A percentile compares a stretch with the other conserved stretches of the same genome.
Conservation (phyloP, 1,140 invertebrate genomes). For the Formica selysi region DNA sequence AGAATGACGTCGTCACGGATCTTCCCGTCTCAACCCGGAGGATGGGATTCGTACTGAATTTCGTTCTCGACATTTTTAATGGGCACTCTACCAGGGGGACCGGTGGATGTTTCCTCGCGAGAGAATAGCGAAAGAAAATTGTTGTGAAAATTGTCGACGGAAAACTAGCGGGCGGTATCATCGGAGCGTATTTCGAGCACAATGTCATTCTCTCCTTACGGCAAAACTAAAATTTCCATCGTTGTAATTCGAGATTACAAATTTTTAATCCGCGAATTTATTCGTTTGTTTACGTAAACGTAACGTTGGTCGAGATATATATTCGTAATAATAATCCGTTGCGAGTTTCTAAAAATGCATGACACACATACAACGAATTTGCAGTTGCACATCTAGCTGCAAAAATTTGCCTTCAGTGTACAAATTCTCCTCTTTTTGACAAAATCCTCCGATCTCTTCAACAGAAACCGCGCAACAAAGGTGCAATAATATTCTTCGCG, state of each 20-base stretch:
- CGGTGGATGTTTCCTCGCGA: neutral
- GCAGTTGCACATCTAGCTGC: neutral
- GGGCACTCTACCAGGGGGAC: slow-evolving; percentile 64
- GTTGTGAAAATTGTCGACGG: slow-evolving; percentile 56
- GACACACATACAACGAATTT: neutral
- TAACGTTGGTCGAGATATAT: neutral
- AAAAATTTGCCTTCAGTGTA: neutral
- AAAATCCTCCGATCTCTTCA: slow-evolving; percentile 34
- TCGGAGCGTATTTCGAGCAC: slow-evolving; percentile 35
- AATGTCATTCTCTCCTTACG: neutral
- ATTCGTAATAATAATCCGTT: slow-evolving; percentile 24
- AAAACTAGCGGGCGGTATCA: slow-evolving; percentile 54
- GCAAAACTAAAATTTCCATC: slow-evolving; percentile 28
- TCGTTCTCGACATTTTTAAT: slow-evolving; percentile 76
- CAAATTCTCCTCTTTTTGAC: neutral
- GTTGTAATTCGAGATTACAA: neutral
- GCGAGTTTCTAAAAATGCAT: neutral
- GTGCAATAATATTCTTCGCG: slow-evolving; percentile 37
- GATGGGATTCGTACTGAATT: slow-evolving; percentile 76
- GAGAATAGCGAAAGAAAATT: slow-evolving; percentile 50
- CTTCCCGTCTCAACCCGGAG: slow-evolving; percentile 51
- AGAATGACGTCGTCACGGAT: slow-evolving; percentile 29
- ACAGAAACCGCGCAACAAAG: neutral
- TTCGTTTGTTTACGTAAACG: neutral
- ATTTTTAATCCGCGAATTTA: slow-evolving; percentile 28